Percentiles rank a stretch among this genome's conserved stretches.
Conservation (phyloP, 2,888 invertebrate genomes). For the Pristionchus exspectatus region DNA sequence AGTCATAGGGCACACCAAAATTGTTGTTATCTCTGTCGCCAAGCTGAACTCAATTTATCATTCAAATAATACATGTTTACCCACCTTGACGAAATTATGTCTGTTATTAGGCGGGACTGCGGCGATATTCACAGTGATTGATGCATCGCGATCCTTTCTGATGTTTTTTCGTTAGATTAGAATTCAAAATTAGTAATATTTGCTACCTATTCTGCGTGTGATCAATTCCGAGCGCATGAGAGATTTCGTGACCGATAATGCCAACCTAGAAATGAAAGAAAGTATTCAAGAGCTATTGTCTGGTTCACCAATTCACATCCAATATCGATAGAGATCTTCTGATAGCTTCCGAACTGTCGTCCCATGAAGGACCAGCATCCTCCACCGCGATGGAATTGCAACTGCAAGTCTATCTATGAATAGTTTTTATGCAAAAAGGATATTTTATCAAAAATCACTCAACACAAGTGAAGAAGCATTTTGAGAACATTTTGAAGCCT, state of each 20-base stretch:
- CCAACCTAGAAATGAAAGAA: not conserved
- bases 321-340: not conserved
- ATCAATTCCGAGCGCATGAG: slow-evolving; percentile 12
- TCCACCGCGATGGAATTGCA: slow-evolving; percentile 13
- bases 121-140: not conserved
- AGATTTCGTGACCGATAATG: not conserved
- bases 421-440: not conserved
- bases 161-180: too few relatives aligned
- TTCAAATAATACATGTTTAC: too few relatives aligned
- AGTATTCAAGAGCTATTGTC: too few relatives aligned
- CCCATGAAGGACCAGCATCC: not conserved
- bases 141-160: slow-evolving; percentile 1
- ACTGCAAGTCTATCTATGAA: not conserved
- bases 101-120: not conserved
- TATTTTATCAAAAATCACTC: not conserved
- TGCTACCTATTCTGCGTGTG: slow-evolving; percentile 25
- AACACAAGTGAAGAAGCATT: not conserved
- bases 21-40: not conserved
- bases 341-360: not conserved
- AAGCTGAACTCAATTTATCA: not conserved
- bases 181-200: too few relatives aligned
- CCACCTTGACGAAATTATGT: slow-evolving; percentile 16
- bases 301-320: slow-evolving; percentile 13
- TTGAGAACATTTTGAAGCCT: too few relatives aligned
- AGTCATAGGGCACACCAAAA: slow-evolving; percentile 37